A percentile compares a stretch with the other conserved stretches of the same genome.
These are phyloP conservation scores for Aurelia aurita DNA, from an alignment of 30 jellyfish, hydroid and myxozoan species.

Conservation along the genomic window DNA sequence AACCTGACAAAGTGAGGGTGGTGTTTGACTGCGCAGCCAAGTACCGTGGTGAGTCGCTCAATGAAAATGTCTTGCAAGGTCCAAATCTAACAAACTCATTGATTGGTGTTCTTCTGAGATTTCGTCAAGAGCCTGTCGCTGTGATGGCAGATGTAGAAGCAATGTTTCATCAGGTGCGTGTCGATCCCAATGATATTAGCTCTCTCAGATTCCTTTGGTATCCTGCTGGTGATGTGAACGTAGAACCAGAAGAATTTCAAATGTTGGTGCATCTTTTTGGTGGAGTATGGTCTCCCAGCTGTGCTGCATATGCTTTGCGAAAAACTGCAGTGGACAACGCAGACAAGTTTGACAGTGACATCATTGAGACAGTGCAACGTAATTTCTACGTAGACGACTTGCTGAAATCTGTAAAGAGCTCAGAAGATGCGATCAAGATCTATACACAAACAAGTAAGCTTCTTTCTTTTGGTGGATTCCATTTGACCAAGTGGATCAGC, in stretches of 20 bases:
- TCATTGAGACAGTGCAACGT: slow-evolving; percentile 16
- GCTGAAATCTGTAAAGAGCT: slow-evolving; percentile 22
- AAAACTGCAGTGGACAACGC: slow-evolving; percentile 53
- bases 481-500: slow-evolving; percentile 46
- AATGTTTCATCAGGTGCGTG: slow-evolving; percentile 72
- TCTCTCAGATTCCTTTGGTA: slow-evolving; percentile 70
- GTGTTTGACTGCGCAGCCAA: slow-evolving; percentile 79
- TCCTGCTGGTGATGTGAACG: slow-evolving; percentile 43
- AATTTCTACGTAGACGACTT: slow-evolving; percentile 71
- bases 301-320: slow-evolving; percentile 60
- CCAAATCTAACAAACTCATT: slow-evolving; percentile 57
- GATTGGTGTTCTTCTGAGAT: slow-evolving; percentile 65
- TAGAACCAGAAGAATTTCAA: slow-evolving; percentile 23
- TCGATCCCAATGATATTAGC: slow-evolving; percentile 36
- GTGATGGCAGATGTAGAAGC: slow-evolving; percentile 71
- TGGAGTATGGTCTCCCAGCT: slow-evolving; percentile 54
- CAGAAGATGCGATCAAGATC: slow-evolving; percentile 30
- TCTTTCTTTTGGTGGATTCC: slow-evolving; percentile 46
- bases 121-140: slow-evolving; percentile 52
- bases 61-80: slow-evolving; percentile 52
- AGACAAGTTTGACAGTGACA: slow-evolving; percentile 8
- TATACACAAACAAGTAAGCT: neutral
- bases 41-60: slow-evolving; percentile 44
- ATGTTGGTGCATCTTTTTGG: slow-evolving; percentile 78
- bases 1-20: slow-evolving; percentile 71